Conservation (phyloP, 2,797 vertebrate genomes). For the Cynopterus sphinx region DNA sequence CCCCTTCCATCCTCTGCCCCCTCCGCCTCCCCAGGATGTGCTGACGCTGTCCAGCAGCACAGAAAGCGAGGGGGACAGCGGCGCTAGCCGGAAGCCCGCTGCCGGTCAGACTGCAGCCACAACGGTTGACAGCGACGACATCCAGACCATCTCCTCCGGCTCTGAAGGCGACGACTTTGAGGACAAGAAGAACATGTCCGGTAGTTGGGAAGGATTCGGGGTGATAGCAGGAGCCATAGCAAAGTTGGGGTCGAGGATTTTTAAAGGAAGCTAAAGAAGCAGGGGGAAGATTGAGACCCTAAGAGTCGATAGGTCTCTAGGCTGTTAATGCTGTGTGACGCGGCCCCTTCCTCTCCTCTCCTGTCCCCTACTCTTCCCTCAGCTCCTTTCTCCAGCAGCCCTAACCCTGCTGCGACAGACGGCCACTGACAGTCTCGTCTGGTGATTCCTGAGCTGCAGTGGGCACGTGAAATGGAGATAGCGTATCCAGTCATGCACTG, state of each 20-base stretch:
- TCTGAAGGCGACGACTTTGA: slow-evolving; percentile 94
- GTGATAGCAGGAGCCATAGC: not conserved
- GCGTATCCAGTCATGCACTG: not conserved
- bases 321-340: not conserved
- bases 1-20: not conserved
- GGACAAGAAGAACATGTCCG: slow-evolving; percentile 83
- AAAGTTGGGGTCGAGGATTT: not conserved
- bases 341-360: not conserved
- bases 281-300: not conserved
- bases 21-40: slow-evolving; percentile 87
- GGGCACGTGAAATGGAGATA: not conserved
- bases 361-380: not conserved
- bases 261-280: not conserved
- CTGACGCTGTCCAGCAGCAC: slow-evolving; percentile 93
- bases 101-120: slow-evolving; percentile 79
- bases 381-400: not conserved
- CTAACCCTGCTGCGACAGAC: not conserved
- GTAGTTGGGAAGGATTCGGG: slow-evolving; percentile 63
- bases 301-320: not conserved
- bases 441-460: not conserved
- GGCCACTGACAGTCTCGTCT: not conserved
- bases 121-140: slow-evolving; percentile 94
- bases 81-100: slow-evolving; percentile 70
- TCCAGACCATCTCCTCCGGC: slow-evolving; percentile 98
- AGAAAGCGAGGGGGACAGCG: slow-evolving; percentile 84